Evolutionary conservation across 2,113 vertebrate genomes (phyloP), one percentile per base, ranked within the genome.

Genomic region (Channa argus): DNA sequence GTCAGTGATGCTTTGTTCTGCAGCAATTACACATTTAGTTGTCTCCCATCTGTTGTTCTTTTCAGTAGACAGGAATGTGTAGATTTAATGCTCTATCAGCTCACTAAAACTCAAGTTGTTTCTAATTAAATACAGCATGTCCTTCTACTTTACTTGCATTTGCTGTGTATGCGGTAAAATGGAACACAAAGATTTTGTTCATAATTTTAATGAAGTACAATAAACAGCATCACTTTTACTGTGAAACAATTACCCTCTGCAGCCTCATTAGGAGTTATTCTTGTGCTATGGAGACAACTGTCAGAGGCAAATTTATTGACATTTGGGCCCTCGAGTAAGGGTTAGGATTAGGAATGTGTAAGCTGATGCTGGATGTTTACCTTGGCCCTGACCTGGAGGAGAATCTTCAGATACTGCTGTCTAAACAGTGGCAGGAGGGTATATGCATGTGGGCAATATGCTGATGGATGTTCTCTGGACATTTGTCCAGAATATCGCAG

Each of bases 331-430:
- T 52, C 52, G 43, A 84, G 81, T 90, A 79, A 88, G 86, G 79
- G 88, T 83, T 55, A 15, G 86, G 80, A 84, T 89, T 85, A 75
- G 63, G 63, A 74, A 67, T 12, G 8, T 82, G 88, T 85, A 87
- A 89, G 13, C 60, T 2, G 73, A 89, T 79, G 80, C 88, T 68
- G 71, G 62, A 51, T 79, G 85, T 82, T 84, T 88, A 56, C 64
- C 56, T 82, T 84, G 79, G 75, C 81, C 86, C 67, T 82, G 83
- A 86, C 86, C 87, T 74, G 59, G 3, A 4, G 10, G 54, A 38
- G 64, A 79, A 81, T 88, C 73, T 60, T 63, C 38, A 54, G 45
- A 55, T 53, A 47, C 83, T 54, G 39, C 74, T 71, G 83, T 89
- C 77, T 77, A 85, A 87, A 90, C 83, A 83, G 56, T 63, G 13